phyloP scores from a whole-genome alignment of 2,113 vertebrate genomes.

The Austrofundulus limnaeus region DNA sequence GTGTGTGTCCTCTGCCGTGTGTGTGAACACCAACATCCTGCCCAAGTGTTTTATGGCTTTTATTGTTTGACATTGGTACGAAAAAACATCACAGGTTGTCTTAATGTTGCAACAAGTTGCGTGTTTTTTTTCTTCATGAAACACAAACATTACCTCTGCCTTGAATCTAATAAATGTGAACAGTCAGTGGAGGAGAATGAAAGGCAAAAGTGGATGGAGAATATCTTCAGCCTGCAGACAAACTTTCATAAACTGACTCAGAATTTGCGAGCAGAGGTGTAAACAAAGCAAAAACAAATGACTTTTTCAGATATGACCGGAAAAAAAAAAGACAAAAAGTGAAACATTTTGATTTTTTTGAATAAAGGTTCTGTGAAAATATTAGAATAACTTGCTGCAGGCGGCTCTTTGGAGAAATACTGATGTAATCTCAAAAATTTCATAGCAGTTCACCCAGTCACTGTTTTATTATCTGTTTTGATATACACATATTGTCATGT shows the following conservation, averaged over 20 bases:
- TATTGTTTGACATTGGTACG: not conserved
- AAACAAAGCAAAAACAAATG: constrained; percentile 47
- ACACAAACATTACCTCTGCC: constrained; percentile 15
- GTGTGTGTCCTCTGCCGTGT: constrained; percentile 24
- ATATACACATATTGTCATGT: too few relatives aligned
- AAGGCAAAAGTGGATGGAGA: constrained; percentile 23
- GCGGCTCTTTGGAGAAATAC: too few relatives aligned
- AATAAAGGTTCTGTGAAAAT: too few relatives aligned
- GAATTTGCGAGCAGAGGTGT: constrained; percentile 36
- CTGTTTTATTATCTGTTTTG: too few relatives aligned
- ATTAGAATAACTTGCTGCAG: too few relatives aligned
- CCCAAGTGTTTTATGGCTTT: constrained; percentile 6
- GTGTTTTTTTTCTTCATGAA: not conserved
- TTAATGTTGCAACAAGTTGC: not conserved
- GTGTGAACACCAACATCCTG: constrained; percentile 17
- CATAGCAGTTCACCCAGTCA: too few relatives aligned
- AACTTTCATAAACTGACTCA: constrained; percentile 35
- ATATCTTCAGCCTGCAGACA: constrained; percentile 29
- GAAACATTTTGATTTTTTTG: too few relatives aligned
- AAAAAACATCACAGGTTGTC: not conserved
- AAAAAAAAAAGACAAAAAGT: too few relatives aligned
- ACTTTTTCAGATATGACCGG: too few relatives aligned
- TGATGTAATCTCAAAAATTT: too few relatives aligned
- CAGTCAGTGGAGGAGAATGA: constrained; percentile 11
- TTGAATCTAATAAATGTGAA: constrained; percentile 19